Percentiles rank a stretch among this genome's conserved stretches.
Evolutionary conservation across 2,888 invertebrate genomes (phyloP).

Genomic region (Hyppa rectilinea): DNA sequence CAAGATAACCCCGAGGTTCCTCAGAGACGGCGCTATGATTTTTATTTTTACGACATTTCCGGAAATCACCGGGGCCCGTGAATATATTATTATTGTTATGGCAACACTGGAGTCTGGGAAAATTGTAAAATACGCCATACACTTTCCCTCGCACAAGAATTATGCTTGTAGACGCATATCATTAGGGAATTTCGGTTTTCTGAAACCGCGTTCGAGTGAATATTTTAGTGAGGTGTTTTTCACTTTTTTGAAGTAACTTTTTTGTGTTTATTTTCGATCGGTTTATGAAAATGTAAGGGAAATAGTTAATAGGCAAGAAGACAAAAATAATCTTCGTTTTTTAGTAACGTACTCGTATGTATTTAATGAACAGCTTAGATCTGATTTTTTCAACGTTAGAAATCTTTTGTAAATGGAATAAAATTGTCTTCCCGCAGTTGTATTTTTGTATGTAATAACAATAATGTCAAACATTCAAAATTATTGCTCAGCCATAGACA

Average conservation of each 20-base stretch:
- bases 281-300: slow-evolving; percentile 2
- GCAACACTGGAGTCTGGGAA: slow-evolving; percentile 85
- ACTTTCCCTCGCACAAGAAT: slow-evolving; percentile 76
- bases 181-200: slow-evolving; percentile 84
- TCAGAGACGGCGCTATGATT: slow-evolving; percentile 83
- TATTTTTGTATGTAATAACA: neutral
- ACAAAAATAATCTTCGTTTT: neutral
- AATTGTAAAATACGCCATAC: slow-evolving; percentile 87
- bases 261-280: slow-evolving; percentile 28
- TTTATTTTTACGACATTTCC: slow-evolving; percentile 87
- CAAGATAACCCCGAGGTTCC: slow-evolving; percentile 73
- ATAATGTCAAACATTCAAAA: neutral
- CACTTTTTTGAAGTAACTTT: slow-evolving; percentile 49
- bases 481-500: neutral
- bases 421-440: neutral
- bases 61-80: slow-evolving; percentile 87
- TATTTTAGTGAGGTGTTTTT: slow-evolving; percentile 78
- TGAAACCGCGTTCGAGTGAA: slow-evolving; percentile 73
- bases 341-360: too few species aligned
- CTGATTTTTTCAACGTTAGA: neutral
- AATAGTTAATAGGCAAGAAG: neutral
- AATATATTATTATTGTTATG: slow-evolving; percentile 90
- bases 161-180: slow-evolving; percentile 79
- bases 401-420: neutral
- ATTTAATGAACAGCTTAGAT: neutral